Percentiles rank a stretch among this genome's conserved stretches.
Conservation (phyloP, 53 echinoderm and acorn worm genomes). For the Zoroaster sp. region DNA sequence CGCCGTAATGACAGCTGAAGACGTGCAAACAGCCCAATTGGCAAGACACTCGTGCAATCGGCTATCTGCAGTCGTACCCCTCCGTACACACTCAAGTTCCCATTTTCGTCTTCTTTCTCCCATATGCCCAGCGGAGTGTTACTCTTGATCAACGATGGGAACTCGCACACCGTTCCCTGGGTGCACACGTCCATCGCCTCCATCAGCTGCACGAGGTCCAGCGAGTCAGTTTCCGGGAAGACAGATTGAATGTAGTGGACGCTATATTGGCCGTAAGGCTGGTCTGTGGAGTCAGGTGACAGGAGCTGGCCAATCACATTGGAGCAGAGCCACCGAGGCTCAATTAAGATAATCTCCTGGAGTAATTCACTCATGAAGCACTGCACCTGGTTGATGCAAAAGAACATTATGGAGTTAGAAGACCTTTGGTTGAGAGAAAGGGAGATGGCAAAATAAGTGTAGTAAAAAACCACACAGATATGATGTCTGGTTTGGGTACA, state of each 20-base stretch:
- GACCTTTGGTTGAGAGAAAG: too few species aligned
- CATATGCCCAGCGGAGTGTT: slow-evolving; percentile 76
- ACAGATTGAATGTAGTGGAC: slow-evolving; percentile 92
- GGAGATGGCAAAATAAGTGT: too few species aligned
- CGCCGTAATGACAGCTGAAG: slow-evolving; percentile 87
- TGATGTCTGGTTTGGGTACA: too few species aligned
- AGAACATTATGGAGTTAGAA: background rate
- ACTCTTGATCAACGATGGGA: slow-evolving; percentile 80
- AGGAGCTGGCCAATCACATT: slow-evolving; percentile 77
- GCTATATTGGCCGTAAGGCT: slow-evolving; percentile 93
- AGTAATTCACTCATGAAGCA: slow-evolving; percentile 94
- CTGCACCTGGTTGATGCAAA: slow-evolving; percentile 75
- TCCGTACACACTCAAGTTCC: slow-evolving; percentile 83
- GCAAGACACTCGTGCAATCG: slow-evolving; percentile 71
- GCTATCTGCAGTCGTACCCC: slow-evolving; percentile 85
- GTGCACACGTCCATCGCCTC: slow-evolving; percentile 96
- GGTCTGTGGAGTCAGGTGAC: slow-evolving; percentile 76
- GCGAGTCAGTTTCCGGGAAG: slow-evolving; percentile 79
- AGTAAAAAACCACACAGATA: too few species aligned
- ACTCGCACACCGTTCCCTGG: slow-evolving; percentile 90
- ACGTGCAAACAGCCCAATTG: slow-evolving; percentile 79
- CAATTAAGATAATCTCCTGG: slow-evolving; percentile 89
- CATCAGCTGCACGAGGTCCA: slow-evolving; percentile 85
- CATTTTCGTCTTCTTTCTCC: slow-evolving; percentile 88
- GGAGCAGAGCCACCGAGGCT: slow-evolving; percentile 91